Evolutionary conservation across 2,113 vertebrate species (phyloP).

Genomic region (Syngnathoides biaculeatus): DNA sequence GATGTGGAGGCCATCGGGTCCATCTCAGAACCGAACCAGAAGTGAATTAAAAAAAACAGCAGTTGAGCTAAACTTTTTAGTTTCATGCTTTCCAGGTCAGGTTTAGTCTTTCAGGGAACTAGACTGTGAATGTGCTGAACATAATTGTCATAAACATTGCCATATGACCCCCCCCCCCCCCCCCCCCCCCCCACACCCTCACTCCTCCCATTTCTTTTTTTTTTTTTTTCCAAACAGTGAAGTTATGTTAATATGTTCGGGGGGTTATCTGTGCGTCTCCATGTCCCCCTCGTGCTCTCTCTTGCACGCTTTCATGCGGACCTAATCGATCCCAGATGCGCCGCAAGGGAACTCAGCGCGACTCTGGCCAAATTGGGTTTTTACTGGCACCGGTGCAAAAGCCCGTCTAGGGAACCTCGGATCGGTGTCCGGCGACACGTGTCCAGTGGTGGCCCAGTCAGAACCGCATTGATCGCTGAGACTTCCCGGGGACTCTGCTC

Average conservation of each 20-base stretch:
- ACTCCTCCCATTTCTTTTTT: constrained; percentile 2
- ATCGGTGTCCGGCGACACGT: background rate
- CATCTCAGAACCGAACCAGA: no score
- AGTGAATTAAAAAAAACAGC: no score
- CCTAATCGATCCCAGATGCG: constrained; percentile 71
- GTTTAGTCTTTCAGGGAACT: constrained; percentile 34
- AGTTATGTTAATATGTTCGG: constrained; percentile 39
- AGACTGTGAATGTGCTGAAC: constrained; percentile 54
- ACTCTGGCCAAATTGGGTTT: constrained; percentile 61
- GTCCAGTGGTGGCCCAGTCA: background rate
- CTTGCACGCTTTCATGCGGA: constrained; percentile 51
- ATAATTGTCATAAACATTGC: constrained; percentile 60
- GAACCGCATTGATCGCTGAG: background rate
- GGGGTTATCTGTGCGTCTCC: constrained; percentile 49
- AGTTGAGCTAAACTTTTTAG: constrained; percentile 47
- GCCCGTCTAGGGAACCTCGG: constrained; percentile 60
- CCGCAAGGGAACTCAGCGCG: constrained; percentile 36
- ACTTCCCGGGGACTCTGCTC: background rate
- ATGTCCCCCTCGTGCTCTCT: constrained; percentile 33
- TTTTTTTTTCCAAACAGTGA: constrained; percentile 27
- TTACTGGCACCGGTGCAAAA: constrained; percentile 52
- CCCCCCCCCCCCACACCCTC: no score
- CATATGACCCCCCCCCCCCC: constrained; percentile 43
- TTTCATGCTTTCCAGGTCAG: constrained; percentile 15
- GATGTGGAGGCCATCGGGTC: no score